These are phyloP conservation scores for Mormyrus iriodes DNA, from an alignment of 2,113 vertebrate species.

Conservation along the genomic window DNA sequence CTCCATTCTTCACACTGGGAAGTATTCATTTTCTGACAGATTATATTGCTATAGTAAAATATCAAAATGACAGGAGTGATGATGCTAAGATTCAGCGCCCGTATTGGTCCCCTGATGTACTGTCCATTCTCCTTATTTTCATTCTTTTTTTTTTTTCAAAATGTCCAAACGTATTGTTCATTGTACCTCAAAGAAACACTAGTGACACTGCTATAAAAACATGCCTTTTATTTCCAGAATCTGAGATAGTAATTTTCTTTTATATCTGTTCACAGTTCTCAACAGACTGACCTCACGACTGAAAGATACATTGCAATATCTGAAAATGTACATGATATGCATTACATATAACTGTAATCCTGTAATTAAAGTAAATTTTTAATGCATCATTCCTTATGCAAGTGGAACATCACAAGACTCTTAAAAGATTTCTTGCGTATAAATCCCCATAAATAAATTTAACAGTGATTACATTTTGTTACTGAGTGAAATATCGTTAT, in stretches of 20 bases:
- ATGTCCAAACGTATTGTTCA: not conserved
- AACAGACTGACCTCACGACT: not conserved
- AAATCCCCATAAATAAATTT: constrained; percentile 1
- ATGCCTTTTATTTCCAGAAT: not conserved
- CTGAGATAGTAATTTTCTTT: not conserved
- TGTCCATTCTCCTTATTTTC: not conserved
- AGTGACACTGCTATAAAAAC: not conserved
- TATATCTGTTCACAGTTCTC: not conserved
- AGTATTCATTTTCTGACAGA: not conserved
- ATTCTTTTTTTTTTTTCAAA: not conserved
- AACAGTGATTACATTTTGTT: not conserved
- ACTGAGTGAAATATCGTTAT: not conserved
- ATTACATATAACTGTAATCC: not conserved
- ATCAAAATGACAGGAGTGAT: not conserved
- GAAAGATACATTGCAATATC: not conserved
- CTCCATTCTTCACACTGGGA: not conserved
- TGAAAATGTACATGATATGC: not conserved
- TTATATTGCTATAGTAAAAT: not conserved
- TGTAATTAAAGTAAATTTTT: not conserved
- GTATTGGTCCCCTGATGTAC: not conserved
- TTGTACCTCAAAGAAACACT: not conserved
- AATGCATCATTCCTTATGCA: not conserved
- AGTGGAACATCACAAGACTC: not conserved
- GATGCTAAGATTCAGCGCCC: not conserved
- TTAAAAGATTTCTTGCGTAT: not conserved